A percentile compares a stretch with the other conserved stretches of the same genome.
These are phyloP conservation scores for Leucophenga maculata DNA, from an alignment of 2,888 invertebrate genomes.

Conservation along the genomic window DNA sequence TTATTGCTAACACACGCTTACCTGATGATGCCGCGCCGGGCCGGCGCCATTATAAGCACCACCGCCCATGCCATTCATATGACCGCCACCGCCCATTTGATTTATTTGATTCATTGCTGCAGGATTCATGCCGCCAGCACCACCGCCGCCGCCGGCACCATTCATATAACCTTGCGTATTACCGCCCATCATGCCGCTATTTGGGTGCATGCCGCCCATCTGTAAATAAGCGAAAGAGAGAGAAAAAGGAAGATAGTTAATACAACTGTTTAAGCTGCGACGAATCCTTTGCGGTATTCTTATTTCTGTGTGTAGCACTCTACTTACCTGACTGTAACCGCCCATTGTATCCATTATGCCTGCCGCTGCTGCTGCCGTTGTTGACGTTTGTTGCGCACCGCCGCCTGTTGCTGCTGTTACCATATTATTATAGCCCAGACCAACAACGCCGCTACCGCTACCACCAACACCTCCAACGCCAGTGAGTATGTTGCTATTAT, in stretches of 20 bases:
- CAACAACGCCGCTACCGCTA: slow-evolving; percentile 35
- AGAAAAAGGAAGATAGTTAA: not conserved
- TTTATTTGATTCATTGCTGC: slow-evolving; percentile 67
- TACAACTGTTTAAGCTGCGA: not conserved
- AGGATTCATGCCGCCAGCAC: slow-evolving; percentile 58
- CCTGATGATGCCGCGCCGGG: slow-evolving; percentile 71
- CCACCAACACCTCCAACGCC: slow-evolving; percentile 42
- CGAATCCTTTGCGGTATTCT: no score
- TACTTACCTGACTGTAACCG: slow-evolving; percentile 70
- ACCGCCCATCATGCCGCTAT: slow-evolving; percentile 61
- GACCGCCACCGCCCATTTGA: slow-evolving; percentile 42
- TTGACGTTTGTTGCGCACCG: slow-evolving; percentile 63
- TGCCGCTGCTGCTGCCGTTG: slow-evolving; percentile 56
- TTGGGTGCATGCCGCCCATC: slow-evolving; percentile 71
- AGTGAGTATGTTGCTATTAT: not conserved
- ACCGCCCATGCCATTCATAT: slow-evolving; percentile 67
- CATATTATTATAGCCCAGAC: slow-evolving; percentile 64
- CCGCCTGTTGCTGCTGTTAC: slow-evolving; percentile 63
- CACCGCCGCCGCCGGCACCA: slow-evolving; percentile 49
- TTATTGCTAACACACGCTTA: slow-evolving; percentile 54
- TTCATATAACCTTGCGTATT: slow-evolving; percentile 67
- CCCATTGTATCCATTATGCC: slow-evolving; percentile 71
- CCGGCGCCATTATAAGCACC: slow-evolving; percentile 59
- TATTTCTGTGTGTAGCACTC: not conserved
- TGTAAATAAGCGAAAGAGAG: slow-evolving; percentile 37